These are phyloP conservation scores for Musca domestica DNA, from an alignment of 1,140 invertebrate species.

Conservation along the genomic window DNA sequence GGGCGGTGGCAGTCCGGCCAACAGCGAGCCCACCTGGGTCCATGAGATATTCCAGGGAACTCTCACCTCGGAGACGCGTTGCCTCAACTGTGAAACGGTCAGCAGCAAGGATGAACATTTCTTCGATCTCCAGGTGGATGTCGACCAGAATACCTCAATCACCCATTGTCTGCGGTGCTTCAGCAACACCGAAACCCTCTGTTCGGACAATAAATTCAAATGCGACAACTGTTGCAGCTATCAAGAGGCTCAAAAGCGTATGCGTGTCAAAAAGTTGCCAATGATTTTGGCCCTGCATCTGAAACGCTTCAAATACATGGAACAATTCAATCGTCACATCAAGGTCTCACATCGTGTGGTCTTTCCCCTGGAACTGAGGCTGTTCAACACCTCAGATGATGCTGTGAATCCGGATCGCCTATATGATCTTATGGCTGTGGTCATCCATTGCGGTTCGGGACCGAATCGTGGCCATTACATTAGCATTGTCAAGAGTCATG, in stretches of 20 bases:
- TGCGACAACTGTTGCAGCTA: slow-evolving; percentile 99
- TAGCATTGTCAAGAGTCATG: slow-evolving; percentile 98
- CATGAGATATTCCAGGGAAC: slow-evolving; percentile 99
- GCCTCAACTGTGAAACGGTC: slow-evolving; percentile 99
- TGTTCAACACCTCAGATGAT: slow-evolving; percentile 99
- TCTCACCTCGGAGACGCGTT: slow-evolving; percentile 97
- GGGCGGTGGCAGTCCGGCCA: slow-evolving; percentile 46
- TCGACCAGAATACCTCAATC: slow-evolving; percentile 99
- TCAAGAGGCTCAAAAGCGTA: slow-evolving; percentile 96
- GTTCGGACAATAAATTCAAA: slow-evolving; percentile 99
- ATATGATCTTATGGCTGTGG: slow-evolving; percentile 97
- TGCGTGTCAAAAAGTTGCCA: slow-evolving; percentile 97
- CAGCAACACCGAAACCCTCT: slow-evolving; percentile 98
- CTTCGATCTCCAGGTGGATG: slow-evolving; percentile 97
- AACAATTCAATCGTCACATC: slow-evolving; percentile 96
- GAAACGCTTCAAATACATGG: slow-evolving; percentile 99
- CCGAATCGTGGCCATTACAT: slow-evolving; percentile 99
- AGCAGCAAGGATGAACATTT: slow-evolving; percentile 99
- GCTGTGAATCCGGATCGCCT: slow-evolving; percentile 95
- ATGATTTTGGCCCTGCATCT: slow-evolving; percentile 96
- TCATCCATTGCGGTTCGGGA: slow-evolving; percentile 98
- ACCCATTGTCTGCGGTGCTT: slow-evolving; percentile 97
- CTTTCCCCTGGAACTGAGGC: slow-evolving; percentile 93
- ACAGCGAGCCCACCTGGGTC: slow-evolving; percentile 94
- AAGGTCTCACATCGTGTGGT: slow-evolving; percentile 99